phyloP scores from a whole-genome alignment of 1,140 invertebrate species.

The Drosophila saltans region DNA sequence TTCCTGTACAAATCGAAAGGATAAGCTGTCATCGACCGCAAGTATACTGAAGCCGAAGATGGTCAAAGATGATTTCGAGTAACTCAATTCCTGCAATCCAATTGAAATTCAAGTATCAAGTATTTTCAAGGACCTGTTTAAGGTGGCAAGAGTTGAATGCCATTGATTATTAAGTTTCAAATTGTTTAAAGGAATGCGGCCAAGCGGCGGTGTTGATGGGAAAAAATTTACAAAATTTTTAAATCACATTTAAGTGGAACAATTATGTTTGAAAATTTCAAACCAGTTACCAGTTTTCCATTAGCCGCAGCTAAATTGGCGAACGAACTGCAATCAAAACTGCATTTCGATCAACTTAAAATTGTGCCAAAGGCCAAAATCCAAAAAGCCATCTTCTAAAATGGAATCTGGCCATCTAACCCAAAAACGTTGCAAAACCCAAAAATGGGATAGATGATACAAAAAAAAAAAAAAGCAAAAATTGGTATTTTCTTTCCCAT shows the following conservation, averaged over 20 bases:
- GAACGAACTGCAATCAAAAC: conserved; percentile 9
- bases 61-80: neutral
- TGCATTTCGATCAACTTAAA: conserved; percentile 14
- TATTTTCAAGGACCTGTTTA: neutral
- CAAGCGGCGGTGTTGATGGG: too few relatives aligned
- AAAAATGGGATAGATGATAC: neutral
- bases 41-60: too few relatives aligned
- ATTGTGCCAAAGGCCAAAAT: conserved; percentile 7
- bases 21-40: conserved; percentile 23
- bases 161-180: neutral
- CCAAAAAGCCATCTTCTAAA: conserved; percentile 1
- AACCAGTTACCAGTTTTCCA: neutral
- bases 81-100: neutral
- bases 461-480: neutral
- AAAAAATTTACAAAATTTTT: neutral
- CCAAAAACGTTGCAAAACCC: neutral
- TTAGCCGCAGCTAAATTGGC: neutral
- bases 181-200: neutral
- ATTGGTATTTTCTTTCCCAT: neutral
- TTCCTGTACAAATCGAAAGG: neutral
- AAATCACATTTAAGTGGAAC: too few relatives aligned
- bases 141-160: neutral
- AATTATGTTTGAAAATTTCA: too few relatives aligned
- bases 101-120: neutral
- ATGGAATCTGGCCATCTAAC: neutral